Conservation (phyloP, 2,888 invertebrate species). For the Ptychoptera albimana region DNA sequence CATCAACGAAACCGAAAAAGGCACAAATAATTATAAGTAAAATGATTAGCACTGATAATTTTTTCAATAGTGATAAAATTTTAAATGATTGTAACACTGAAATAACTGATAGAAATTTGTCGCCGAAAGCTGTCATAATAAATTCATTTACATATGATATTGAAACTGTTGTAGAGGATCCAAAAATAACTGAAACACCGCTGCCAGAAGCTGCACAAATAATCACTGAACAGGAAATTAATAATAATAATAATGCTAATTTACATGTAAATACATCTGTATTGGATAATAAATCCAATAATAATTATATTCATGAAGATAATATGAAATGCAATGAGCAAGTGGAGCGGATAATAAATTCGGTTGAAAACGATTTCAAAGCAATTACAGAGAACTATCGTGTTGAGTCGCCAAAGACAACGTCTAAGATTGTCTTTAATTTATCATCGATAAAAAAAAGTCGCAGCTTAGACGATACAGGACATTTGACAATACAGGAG, state of each 20-base stretch:
- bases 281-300: background rate
- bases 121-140: background rate
- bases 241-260: background rate
- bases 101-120: no score
- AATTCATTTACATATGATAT: background rate
- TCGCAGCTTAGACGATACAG: slow-evolving; percentile 10
- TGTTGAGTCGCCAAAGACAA: slow-evolving; percentile 12
- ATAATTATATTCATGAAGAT: no score
- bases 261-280: background rate
- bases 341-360: background rate
- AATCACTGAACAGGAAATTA: background rate
- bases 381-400: slow-evolving; percentile 6
- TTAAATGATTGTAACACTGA: no score
- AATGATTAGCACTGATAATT: no score
- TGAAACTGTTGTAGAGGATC: background rate
- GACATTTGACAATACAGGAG: slow-evolving; percentile 23
- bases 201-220: background rate
- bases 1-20: background rate
- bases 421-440: background rate
- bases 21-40: background rate
- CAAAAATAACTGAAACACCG: no score
- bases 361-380: background rate
- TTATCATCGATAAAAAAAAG: slow-evolving; percentile 8
- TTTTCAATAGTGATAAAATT: no score
- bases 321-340: background rate